Percentiles rank a stretch among this genome's conserved stretches.
Conservation (phyloP, 2,888 invertebrate species). For the Uropetala carovei region DNA sequence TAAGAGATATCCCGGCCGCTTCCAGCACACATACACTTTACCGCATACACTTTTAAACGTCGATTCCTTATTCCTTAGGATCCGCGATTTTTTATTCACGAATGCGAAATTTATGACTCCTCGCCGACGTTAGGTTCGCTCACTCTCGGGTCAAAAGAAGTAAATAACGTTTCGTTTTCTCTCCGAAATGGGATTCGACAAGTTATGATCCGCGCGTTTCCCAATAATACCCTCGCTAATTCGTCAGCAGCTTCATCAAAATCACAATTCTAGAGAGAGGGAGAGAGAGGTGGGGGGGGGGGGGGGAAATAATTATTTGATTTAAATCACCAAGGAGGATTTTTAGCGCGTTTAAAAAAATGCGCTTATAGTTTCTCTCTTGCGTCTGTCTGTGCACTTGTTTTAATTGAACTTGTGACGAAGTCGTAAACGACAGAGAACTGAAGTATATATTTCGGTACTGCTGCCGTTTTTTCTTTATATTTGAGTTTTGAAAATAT, state of each 20-base stretch:
- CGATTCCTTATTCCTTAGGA: not conserved
- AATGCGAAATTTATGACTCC: not conserved
- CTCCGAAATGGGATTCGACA: not conserved
- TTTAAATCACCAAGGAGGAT: too few species aligned
- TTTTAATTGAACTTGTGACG: too few species aligned
- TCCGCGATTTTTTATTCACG: slow-evolving; percentile 22
- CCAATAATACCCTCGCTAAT: too few species aligned
- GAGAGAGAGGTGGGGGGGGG: not conserved
- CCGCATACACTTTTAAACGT: slow-evolving; percentile 22
- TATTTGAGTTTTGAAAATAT: too few species aligned
- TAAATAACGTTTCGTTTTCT: not conserved
- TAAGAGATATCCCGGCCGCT: not conserved
- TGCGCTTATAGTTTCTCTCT: too few species aligned
- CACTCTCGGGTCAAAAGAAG: not conserved
- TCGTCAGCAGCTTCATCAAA: not conserved
- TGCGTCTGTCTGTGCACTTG: too few species aligned
- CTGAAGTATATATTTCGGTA: too few species aligned
- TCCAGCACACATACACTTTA: not conserved
- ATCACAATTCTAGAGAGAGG: not conserved
- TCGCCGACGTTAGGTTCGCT: not conserved
- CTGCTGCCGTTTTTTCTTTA: too few species aligned
- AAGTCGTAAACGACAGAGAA: too few species aligned
- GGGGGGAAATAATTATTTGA: too few species aligned
- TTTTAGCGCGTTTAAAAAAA: too few species aligned
- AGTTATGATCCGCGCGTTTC: not conserved